A percentile compares a stretch with the other conserved stretches of the same genome.
Evolutionary conservation across 2,888 invertebrate genomes (phyloP).

Genomic region (Drosophila engyochracea): DNA sequence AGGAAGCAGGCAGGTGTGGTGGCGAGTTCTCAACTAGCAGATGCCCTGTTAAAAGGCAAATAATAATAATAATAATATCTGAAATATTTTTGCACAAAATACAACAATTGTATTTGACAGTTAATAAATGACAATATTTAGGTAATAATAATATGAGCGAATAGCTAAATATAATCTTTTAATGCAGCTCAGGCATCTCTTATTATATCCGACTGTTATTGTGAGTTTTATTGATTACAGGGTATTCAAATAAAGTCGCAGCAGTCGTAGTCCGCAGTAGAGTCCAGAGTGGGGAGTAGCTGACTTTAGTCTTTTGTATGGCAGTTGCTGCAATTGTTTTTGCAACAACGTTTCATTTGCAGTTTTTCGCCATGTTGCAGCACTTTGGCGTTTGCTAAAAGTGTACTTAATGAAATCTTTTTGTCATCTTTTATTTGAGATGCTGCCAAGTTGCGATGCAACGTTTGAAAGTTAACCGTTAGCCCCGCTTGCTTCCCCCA

Average conservation of each 20-base stretch:
- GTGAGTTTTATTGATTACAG: neutral
- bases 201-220: neutral
- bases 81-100: neutral
- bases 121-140: neutral
- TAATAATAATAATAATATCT: neutral
- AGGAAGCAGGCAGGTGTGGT: neutral
- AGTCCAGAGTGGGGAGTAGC: conserved; percentile 2
- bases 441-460: conserved; percentile 52
- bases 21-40: neutral
- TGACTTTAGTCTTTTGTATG: conserved; percentile 45
- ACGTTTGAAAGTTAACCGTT: conserved; percentile 57
- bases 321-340: conserved; percentile 66
- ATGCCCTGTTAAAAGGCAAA: conserved; percentile 3
- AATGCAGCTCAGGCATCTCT: neutral
- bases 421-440: conserved; percentile 80
- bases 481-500: neutral
- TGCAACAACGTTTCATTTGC: conserved; percentile 72
- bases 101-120: neutral
- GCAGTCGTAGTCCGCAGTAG: conserved; percentile 12
- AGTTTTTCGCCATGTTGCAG: conserved; percentile 43
- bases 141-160: neutral
- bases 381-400: conserved; percentile 65
- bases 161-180: neutral
- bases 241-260: conserved; percentile 40
- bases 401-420: conserved; percentile 84